A percentile compares a stretch with the other conserved stretches of the same genome.
phyloP scores from a whole-genome alignment of 2,797 vertebrate species.

The Chloroceryle inda region DNA sequence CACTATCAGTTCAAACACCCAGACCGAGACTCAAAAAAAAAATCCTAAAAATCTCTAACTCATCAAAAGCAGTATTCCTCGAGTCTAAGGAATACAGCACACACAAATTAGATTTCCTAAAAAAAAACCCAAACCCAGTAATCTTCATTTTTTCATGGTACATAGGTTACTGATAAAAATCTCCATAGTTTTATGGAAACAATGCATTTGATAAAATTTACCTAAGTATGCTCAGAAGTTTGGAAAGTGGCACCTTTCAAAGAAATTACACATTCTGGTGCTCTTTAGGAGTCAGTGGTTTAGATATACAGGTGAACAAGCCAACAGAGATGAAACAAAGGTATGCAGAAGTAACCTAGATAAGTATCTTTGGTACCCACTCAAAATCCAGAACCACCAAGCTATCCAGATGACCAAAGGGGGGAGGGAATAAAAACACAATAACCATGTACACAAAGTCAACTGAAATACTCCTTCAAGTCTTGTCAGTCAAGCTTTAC shows the following conservation, averaged over 20 bases:
- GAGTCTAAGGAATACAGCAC: background rate
- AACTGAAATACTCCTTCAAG: too few relatives aligned
- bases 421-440: too few relatives aligned
- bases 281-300: background rate
- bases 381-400: too few relatives aligned
- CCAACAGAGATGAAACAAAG: background rate
- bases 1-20: background rate
- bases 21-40: background rate
- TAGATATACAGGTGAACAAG: background rate
- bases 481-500: too few relatives aligned
- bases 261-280: background rate
- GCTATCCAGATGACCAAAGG: too few relatives aligned
- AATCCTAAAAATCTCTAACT: background rate
- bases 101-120: background rate
- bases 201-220: background rate
- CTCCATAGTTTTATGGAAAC: background rate
- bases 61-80: background rate
- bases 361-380: too few relatives aligned
- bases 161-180: background rate
- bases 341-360: too few relatives aligned
- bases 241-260: background rate
- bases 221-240: background rate
- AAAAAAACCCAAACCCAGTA: background rate
- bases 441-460: too few relatives aligned
- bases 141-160: background rate